phyloP scores from a whole-genome alignment of 2,797 vertebrate species.

The Hipposideros larvatus region DNA sequence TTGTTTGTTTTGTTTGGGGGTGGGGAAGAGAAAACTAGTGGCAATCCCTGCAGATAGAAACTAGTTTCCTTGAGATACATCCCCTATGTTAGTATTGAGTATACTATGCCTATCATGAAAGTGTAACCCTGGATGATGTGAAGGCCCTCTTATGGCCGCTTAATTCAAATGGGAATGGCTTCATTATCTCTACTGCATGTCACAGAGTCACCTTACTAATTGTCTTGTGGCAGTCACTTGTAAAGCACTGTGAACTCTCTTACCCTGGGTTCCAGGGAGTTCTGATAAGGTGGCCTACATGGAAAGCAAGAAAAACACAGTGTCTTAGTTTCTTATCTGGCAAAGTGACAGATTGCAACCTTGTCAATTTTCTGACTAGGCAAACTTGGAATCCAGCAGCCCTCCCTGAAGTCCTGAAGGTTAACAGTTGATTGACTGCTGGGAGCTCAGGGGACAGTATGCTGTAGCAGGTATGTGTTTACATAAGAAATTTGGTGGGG shows the following conservation, averaged over 20 bases:
- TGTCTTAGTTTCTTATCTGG: neutral
- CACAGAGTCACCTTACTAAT: neutral
- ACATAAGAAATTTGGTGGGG: neutral
- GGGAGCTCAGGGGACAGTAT: neutral
- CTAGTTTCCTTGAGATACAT: neutral
- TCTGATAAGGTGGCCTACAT: neutral
- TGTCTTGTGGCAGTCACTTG: neutral
- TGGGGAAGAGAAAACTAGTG: neutral
- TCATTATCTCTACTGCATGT: neutral
- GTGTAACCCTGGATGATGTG: neutral
- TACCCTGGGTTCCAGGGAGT: neutral
- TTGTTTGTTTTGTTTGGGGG: neutral
- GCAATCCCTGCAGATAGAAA: neutral
- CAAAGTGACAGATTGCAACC: neutral
- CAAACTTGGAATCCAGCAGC: neutral
- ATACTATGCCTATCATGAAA: accelerated
- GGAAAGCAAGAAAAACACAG: neutral
- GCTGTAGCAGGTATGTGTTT: neutral
- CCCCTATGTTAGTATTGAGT: neutral
- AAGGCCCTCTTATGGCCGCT: accelerated
- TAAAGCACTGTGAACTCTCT: neutral
- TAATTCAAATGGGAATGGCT: neutral
- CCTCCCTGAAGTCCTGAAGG: neutral
- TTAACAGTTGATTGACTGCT: too few species aligned
- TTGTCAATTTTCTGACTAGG: neutral